These are phyloP conservation scores for Acinonyx jubatus DNA, from an alignment of 2,113 vertebrate species.

Conservation along the genomic window DNA sequence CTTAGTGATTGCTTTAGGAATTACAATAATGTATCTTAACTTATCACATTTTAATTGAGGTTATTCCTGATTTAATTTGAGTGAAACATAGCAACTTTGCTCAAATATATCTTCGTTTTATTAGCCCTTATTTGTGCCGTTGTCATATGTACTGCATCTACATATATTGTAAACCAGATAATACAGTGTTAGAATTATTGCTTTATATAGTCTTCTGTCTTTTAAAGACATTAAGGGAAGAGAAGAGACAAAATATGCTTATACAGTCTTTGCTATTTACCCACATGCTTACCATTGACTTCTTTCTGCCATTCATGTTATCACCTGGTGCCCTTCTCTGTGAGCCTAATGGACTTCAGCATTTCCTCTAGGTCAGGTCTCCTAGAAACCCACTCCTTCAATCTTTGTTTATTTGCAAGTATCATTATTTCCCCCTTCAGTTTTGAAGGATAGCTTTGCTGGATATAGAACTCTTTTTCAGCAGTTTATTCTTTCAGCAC, in stretches of 20 bases:
- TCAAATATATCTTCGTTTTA: background rate
- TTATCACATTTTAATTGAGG: slow-evolving; percentile 31
- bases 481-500: background rate
- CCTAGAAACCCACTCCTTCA: background rate
- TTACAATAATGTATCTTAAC: background rate
- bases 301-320: background rate
- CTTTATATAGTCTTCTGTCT: background rate
- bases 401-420: background rate
- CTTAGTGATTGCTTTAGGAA: background rate
- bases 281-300: background rate
- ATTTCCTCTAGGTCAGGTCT: background rate
- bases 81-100: background rate
- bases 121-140: background rate
- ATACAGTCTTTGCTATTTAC: background rate
- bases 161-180: background rate
- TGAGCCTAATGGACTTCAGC: background rate
- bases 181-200: background rate
- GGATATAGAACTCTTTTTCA: background rate
- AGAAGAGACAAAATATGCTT: background rate
- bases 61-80: slow-evolving; percentile 17
- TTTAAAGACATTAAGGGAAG: background rate
- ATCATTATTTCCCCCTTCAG: background rate
- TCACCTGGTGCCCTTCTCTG: background rate
- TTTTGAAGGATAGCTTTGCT: background rate
- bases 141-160: background rate